Base-by-base conservation (phyloP, 2,797 vertebrate genomes). In the Notolabrus celidotus region DNA sequence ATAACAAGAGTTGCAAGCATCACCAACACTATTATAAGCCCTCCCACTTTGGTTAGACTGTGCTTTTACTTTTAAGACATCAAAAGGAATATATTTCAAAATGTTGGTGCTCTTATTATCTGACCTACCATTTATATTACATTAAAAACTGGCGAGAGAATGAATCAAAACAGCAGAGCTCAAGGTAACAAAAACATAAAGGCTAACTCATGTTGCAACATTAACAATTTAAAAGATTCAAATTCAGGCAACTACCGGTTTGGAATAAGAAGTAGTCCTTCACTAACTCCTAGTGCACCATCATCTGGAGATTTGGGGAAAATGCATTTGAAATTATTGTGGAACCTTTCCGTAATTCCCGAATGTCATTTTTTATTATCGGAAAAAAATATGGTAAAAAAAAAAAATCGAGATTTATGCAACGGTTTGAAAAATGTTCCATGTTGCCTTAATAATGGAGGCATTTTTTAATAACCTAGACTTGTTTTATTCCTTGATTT, bases 1-100 rank as follows among this genome's bases (percentile, higher is more conserved):
- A 90, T 52, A 87, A 90, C 88, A 88, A 91, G 90, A 92, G 91
- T 89, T 78, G 89, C 88, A 75, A 89, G 86, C 84, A 84, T 83
- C 88, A 71, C 67, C 71, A 79, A 59, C 79, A 77, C 85, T 88
- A 68, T 59, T 50, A 75, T 17, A 65, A 86, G 59, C 85, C 86
- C 91, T 89, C 89, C 90, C 86, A 90, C 86, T 80, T 14, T 11
- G 3, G 11, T 16, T 1, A 68, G 54, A 51, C 22, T 36, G 11
- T 22, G 16, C 34, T 74, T 71, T 59, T 36, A 7, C 41, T 45
- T 19, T 25, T 20, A 49, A 52, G n/a, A 64, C 61, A 63, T 20
- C 2, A 1, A 10, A 0, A n/a, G 5, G 0, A 36, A 36, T 12
- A 19, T 29, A 43, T 55, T 41, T 11, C 31, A 46, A 31, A 61